These are phyloP conservation scores for Micropterix aruncella DNA, from an alignment of 2,888 invertebrate genomes.

Conservation along the genomic window DNA sequence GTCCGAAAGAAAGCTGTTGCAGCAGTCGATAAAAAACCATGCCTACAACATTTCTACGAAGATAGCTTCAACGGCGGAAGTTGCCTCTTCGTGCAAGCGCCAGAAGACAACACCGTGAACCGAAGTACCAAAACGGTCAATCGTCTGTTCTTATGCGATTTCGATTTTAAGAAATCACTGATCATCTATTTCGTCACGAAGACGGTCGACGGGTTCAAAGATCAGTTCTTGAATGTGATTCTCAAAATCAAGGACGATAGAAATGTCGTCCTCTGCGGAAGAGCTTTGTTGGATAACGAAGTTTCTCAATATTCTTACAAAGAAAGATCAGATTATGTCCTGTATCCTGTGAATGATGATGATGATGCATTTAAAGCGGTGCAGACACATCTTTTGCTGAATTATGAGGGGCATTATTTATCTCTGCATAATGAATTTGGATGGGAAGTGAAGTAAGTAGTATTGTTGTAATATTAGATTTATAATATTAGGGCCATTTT, in stretches of 20 bases:
- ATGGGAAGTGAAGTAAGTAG: conserved; percentile 27
- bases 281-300: conserved; percentile 13
- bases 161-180: conserved; percentile 17
- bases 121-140: conserved; percentile 14
- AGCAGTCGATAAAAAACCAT: conserved; percentile 20
- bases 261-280: conserved; percentile 15
- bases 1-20: conserved; percentile 10
- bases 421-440: conserved; percentile 24
- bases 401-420: conserved; percentile 26
- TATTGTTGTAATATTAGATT: too few species aligned
- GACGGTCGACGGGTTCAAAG: conserved; percentile 12
- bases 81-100: conserved; percentile 29
- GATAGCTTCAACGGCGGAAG: conserved; percentile 39
- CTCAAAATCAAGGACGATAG: conserved; percentile 15
- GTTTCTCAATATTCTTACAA: conserved; percentile 8
- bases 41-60: conserved; percentile 22
- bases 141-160: conserved; percentile 27
- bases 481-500: too few species aligned
- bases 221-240: conserved; percentile 21
- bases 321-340: neutral
- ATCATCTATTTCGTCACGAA: conserved; percentile 29
- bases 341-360: conserved; percentile 6
- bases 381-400: conserved; percentile 22
- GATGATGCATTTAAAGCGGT: conserved; percentile 15
- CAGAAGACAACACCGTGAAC: conserved; percentile 16